phyloP scores from a whole-genome alignment of 2,888 invertebrate species.

The Mesorhabditis sp. region DNA sequence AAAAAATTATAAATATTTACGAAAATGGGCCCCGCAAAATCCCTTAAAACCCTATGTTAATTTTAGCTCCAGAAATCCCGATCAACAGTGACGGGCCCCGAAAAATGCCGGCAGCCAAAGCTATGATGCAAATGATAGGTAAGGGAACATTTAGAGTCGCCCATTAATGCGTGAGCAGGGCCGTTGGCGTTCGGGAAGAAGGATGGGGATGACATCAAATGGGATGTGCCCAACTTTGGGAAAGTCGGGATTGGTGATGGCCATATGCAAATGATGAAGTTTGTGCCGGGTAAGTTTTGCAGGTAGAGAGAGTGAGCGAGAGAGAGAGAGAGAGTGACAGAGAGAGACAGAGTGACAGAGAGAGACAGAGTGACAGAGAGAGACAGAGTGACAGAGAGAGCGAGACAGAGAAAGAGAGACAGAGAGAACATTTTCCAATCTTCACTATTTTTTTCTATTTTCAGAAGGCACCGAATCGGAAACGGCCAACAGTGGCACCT shows the following conservation, averaged over 20 bases:
- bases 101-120: too few species aligned
- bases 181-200: slow-evolving; percentile 42
- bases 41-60: too few species aligned
- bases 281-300: slow-evolving; percentile 23
- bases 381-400: neutral
- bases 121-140: too few species aligned
- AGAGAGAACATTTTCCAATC: neutral
- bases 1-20: too few species aligned
- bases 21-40: too few species aligned
- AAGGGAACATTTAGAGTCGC: too few species aligned
- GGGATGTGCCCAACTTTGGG: slow-evolving; percentile 34
- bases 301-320: slow-evolving; percentile 6
- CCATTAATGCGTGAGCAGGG: slow-evolving; percentile 10
- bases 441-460: neutral
- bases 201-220: slow-evolving; percentile 37
- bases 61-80: too few species aligned
- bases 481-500: slow-evolving; percentile 36
- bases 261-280: slow-evolving; percentile 32
- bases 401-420: neutral
- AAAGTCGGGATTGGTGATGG: slow-evolving; percentile 41
- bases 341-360: slow-evolving; percentile 17
- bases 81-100: too few species aligned
- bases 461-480: slow-evolving; percentile 17
- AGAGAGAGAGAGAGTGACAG: neutral
- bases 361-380: slow-evolving; percentile 1